These are phyloP conservation scores for Mesaphorura yosii DNA, from an alignment of 1,140 invertebrate genomes.

Conservation along the genomic window DNA sequence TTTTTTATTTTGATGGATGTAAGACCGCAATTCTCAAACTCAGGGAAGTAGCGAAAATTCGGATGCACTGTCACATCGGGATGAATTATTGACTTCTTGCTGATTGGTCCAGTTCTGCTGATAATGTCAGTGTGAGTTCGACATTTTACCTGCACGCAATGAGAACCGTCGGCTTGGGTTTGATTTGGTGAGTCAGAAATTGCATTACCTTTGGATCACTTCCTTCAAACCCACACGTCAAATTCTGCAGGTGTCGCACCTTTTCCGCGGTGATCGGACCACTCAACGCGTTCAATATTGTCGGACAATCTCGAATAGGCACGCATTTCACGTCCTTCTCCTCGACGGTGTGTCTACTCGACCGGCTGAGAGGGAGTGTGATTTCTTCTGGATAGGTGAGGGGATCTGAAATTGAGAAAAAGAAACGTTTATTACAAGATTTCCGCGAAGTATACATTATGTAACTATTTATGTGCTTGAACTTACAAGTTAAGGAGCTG, in stretches of 20 bases:
- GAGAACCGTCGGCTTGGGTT: too few relatives aligned
- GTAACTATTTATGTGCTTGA: too few relatives aligned
- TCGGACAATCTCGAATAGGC: constrained; percentile 1
- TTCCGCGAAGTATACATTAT: too few relatives aligned
- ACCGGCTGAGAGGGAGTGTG: too few relatives aligned
- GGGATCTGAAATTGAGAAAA: too few relatives aligned
- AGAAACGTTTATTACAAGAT: too few relatives aligned
- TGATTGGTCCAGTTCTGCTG: background rate
- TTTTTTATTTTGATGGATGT: background rate
- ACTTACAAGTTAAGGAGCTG: too few relatives aligned
- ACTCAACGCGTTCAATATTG: background rate
- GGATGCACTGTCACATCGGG: background rate
- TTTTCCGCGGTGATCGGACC: background rate
- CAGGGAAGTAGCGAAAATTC: constrained; percentile 5
- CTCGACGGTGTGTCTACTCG: too few relatives aligned
- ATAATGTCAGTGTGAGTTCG: constrained; percentile 42
- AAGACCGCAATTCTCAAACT: constrained; percentile 1
- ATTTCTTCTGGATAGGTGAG: too few relatives aligned
- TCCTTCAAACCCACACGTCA: constrained; percentile 9
- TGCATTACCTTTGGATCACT: constrained; percentile 11
- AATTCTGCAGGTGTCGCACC: constrained; percentile 4
- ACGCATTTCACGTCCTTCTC: background rate
- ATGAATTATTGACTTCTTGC: background rate
- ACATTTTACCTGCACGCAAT: too few relatives aligned
- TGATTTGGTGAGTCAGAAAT: too few relatives aligned